Conservation (phyloP, 1,140 invertebrate species). For the Metaphire vulgaris region DNA sequence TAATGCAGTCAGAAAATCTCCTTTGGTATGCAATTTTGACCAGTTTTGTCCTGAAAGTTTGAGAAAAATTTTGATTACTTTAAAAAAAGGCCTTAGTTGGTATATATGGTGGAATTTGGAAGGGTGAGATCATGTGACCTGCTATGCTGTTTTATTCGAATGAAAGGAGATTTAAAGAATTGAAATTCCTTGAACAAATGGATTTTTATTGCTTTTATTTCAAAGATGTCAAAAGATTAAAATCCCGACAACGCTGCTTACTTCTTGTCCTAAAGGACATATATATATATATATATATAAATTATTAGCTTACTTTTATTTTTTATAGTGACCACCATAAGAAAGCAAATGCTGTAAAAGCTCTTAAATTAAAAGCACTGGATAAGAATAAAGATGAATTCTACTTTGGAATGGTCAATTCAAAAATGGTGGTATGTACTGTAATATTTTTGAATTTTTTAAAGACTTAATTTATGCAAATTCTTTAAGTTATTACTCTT, state of each 20-base stretch:
- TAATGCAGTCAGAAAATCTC: no score
- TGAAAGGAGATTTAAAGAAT: background rate
- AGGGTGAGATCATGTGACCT: no score
- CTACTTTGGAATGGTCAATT: slow-evolving; percentile 95
- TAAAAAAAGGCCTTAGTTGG: no score
- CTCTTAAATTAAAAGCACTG: slow-evolving; percentile 73
- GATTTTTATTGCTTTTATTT: background rate
- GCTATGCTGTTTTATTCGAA: background rate
- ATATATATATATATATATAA: no score
- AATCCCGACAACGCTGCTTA: no score
- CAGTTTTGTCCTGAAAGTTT: no score
- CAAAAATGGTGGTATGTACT: slow-evolving; percentile 62
- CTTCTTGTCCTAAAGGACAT: background rate
- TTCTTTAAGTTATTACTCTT: background rate
- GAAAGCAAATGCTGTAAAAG: slow-evolving; percentile 73
- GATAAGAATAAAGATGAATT: slow-evolving; percentile 98
- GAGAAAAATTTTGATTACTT: no score
- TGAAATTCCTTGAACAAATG: background rate
- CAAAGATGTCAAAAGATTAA: no score
- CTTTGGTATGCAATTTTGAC: no score
- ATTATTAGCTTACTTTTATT: background rate
- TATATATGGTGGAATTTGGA: no score
- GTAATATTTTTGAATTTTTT: slow-evolving; percentile 3
- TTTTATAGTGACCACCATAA: slow-evolving; percentile 64
- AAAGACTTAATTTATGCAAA: background rate